These are phyloP conservation scores for Elephas maximus DNA, from an alignment of 2,113 vertebrate species.

Conservation along the genomic window DNA sequence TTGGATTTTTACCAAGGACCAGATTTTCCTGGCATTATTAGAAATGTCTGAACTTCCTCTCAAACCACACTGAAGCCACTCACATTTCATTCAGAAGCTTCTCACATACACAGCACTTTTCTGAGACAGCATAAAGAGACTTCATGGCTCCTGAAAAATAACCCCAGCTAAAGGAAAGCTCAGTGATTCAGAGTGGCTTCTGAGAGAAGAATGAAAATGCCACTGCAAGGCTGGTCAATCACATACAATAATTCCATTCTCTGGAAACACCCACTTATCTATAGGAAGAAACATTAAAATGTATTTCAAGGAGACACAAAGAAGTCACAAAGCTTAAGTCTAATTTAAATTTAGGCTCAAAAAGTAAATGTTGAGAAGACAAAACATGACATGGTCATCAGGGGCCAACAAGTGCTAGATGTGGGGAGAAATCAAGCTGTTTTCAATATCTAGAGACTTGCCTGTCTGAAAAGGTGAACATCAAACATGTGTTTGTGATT, in stretches of 20 bases:
- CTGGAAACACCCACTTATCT: background rate
- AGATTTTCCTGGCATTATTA: background rate
- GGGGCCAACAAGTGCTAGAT: background rate
- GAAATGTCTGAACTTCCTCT: background rate
- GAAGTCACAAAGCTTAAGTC: background rate
- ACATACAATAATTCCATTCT: background rate
- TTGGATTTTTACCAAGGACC: background rate
- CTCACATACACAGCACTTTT: conserved; percentile 51
- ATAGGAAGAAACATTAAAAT: background rate
- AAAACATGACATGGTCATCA: background rate
- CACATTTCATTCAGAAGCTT: conserved; percentile 55
- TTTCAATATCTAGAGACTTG: background rate
- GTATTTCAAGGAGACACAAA: conserved; percentile 25
- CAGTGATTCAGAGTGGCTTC: conserved; percentile 3
- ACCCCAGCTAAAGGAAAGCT: conserved; percentile 48
- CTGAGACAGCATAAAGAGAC: conserved; percentile 32
- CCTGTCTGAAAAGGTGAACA: background rate
- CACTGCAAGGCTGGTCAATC: background rate
- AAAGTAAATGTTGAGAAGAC: background rate
- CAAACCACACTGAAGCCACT: conserved; percentile 20
- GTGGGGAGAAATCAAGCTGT: background rate
- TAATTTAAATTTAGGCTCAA: conserved; percentile 3
- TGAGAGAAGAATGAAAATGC: background rate
- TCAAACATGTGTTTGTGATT: background rate
- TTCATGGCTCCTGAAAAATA: conserved; percentile 60